Base-by-base conservation (phyloP, 2,797 vertebrate species). In the Aselliscus stoliczkanus region DNA sequence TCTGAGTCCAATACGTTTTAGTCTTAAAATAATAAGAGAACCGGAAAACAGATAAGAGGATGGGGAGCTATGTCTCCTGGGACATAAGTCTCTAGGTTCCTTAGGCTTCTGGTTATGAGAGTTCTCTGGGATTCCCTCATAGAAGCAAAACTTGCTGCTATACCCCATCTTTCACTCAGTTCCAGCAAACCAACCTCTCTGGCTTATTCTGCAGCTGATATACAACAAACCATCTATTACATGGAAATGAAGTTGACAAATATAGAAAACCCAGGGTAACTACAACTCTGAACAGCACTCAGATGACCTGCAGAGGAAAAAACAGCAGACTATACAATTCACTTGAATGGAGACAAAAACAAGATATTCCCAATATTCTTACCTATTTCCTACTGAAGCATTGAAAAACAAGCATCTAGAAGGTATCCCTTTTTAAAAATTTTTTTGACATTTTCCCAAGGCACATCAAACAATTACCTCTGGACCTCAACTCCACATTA, bases 391-490 rank as follows among this genome's bases (percentile, higher is more conserved):
- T 90, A 56, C 50, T 81, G 95, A 97, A 93, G 54, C 4, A 93
- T 95, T 88, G 93, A 62, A 76, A 14, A 60, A 72, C 34, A 95
- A 88, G 72, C 8, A 88, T 90, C 25, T 93, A 47, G 50, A 93
- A 52, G 62, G 31, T 94, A 97, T 76, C 80, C 31, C 96, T 54
- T 54, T 20, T 54, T 21, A n/a, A n/a, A n/a, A n/a, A n/a, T 54
- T 54, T 20, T 60, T 95, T 96, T 70, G 44, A 79, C 90, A 84
- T 52, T 97, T 96, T 87, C 88, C 50, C 76, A 88, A 95, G 69
- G 44, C 11, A 93, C 52, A 73, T 79, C 67, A 96, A 75, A 79
- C 64, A 91, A 82, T 94, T 90, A 93, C 18, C 73, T 95, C 84
- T 95, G 85, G 65, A 89, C 86, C 92, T 39, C 69, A 93, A 93